phyloP scores from a whole-genome alignment of 37 sponge, comb jelly and placozoan species.

The Lycopodina hypogea region DNA sequence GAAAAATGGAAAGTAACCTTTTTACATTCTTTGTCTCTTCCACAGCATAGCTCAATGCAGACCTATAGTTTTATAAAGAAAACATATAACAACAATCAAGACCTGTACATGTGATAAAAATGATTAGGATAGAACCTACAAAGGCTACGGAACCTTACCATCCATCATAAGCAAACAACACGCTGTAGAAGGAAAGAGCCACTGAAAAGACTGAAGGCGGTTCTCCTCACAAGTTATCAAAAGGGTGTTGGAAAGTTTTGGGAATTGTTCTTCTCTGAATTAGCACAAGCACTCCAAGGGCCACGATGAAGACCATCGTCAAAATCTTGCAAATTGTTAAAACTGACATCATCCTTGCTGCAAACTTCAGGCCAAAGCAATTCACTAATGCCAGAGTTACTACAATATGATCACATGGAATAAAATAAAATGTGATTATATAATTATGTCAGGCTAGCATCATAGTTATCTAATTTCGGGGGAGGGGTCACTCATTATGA shows the following conservation, averaged over 20 bases:
- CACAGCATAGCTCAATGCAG: conserved; percentile 27
- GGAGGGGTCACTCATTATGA: too few species aligned
- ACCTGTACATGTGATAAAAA: conserved; percentile 24
- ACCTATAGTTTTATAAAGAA: too few species aligned
- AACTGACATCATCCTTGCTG: conserved; percentile 27
- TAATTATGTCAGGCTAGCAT: too few species aligned
- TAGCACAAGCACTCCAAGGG: conserved; percentile 26
- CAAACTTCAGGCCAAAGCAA: conserved; percentile 25
- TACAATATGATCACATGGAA: neutral
- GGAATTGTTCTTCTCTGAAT: conserved; percentile 16
- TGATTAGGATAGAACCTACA: too few species aligned
- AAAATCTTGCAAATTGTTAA: conserved; percentile 40
- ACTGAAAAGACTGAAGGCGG: too few species aligned
- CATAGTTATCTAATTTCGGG: too few species aligned
- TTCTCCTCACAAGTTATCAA: neutral
- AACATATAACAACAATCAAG: too few species aligned
- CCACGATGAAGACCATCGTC: conserved; percentile 48
- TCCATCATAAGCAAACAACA: too few species aligned
- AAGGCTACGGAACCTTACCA: too few species aligned
- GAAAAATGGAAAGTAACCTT: conserved; percentile 34
- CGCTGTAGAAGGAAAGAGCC: too few species aligned
- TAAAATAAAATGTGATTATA: too few species aligned
- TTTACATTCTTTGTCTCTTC: conserved; percentile 50
- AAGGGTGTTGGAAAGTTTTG: neutral
- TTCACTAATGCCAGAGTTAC: conserved; percentile 51